Conservation (phyloP, 1,140 invertebrate species). For the Pseudomyrmex dendroicus region DNA sequence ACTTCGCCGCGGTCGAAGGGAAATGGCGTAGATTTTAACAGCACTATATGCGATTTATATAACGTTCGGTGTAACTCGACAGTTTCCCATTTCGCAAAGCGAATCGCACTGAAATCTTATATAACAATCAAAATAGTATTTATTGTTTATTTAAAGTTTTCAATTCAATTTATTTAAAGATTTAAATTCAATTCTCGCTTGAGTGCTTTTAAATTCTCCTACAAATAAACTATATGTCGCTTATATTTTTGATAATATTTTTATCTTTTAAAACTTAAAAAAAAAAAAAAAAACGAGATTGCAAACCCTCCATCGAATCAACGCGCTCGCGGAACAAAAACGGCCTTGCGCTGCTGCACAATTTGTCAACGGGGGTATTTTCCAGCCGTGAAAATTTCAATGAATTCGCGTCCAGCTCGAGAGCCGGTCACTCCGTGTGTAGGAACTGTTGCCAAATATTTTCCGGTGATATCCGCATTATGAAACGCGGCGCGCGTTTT, state of each 20-base stretch:
- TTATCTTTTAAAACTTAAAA: background rate
- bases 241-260: background rate
- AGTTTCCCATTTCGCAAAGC: too few relatives aligned
- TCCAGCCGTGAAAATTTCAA: slow-evolving; percentile 32
- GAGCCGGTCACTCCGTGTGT: slow-evolving; percentile 24
- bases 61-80: background rate
- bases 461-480: slow-evolving; percentile 75
- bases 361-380: slow-evolving; percentile 20
- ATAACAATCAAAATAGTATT: background rate
- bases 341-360: background rate
- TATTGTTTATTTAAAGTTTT: background rate
- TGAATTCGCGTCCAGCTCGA: background rate
- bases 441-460: slow-evolving; percentile 76
- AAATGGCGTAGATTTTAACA: slow-evolving; percentile 41
- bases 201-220: background rate
- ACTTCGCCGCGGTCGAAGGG: slow-evolving; percentile 25
- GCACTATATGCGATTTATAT: background rate
- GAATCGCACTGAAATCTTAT: background rate
- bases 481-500: slow-evolving; percentile 69
- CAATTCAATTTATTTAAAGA: background rate
- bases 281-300: too few relatives aligned
- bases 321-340: background rate
- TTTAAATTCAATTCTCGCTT: background rate
- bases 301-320: background rate
- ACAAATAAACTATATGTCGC: background rate